Evolutionary conservation across 2,113 vertebrate species (phyloP).

Genomic region (Dipodomys spectabilis): DNA sequence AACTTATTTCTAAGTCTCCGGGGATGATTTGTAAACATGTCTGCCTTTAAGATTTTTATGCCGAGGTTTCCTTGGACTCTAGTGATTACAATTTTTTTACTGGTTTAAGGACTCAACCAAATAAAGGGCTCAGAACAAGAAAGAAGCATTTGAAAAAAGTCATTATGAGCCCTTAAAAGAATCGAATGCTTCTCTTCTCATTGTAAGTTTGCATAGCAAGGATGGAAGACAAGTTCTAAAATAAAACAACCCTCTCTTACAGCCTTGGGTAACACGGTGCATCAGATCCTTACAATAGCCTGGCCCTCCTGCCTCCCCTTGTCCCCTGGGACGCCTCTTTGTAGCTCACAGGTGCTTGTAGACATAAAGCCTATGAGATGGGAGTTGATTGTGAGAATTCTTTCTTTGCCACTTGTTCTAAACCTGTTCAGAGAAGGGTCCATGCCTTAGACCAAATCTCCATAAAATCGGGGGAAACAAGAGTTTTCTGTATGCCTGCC

Average conservation of each 20-base stretch:
- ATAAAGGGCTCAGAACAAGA: slow-evolving; percentile 43
- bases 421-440: slow-evolving; percentile 91
- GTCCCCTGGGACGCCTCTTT: slow-evolving; percentile 78
- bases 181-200: slow-evolving; percentile 13
- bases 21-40: neutral
- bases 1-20: neutral
- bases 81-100: neutral
- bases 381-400: slow-evolving; percentile 86
- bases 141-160: slow-evolving; percentile 70
- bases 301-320: slow-evolving; percentile 76
- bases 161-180: slow-evolving; percentile 51
- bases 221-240: slow-evolving; percentile 73
- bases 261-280: slow-evolving; percentile 82
- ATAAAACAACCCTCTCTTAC: slow-evolving; percentile 60
- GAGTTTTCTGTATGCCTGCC: slow-evolving; percentile 87
- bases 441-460: slow-evolving; percentile 91
- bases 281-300: slow-evolving; percentile 78
- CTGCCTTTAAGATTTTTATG: neutral
- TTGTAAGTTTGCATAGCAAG: slow-evolving; percentile 65
- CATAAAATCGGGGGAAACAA: slow-evolving; percentile 92
- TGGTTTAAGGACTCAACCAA: slow-evolving; percentile 20
- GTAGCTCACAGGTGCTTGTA: slow-evolving; percentile 93
- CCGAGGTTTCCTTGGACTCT: neutral
- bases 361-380: slow-evolving; percentile 85
- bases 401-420: slow-evolving; percentile 90